phyloP scores from a whole-genome alignment of 2,113 vertebrate species.

The Lagopus leucura region DNA sequence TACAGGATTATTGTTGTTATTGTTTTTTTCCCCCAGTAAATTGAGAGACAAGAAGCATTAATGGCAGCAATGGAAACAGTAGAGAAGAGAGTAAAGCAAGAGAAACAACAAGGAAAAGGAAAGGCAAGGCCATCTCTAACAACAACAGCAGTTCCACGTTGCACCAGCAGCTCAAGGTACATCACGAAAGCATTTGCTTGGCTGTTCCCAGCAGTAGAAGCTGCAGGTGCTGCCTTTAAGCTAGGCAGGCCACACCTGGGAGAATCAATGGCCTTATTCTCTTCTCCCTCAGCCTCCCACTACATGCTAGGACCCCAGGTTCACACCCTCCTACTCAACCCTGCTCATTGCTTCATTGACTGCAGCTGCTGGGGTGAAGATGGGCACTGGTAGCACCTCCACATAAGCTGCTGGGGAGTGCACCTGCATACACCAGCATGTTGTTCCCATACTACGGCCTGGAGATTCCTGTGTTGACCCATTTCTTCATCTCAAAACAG shows the following conservation, averaged over 20 bases:
- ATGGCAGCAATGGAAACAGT: not conserved
- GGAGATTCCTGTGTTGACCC: not conserved
- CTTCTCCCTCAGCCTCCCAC: not conserved
- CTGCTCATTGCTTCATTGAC: not conserved
- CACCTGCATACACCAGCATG: too few species aligned
- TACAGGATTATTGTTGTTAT: not conserved
- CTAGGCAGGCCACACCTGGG: not conserved
- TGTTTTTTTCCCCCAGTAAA: not conserved
- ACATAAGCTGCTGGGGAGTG: not conserved
- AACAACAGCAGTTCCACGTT: not conserved
- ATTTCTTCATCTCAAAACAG: not conserved
- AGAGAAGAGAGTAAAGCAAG: not conserved
- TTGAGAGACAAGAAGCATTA: not conserved
- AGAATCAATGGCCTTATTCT: accelerated
- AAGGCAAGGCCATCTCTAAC: not conserved
- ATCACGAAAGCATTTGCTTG: not conserved
- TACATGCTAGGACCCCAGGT: not conserved
- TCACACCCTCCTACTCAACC: not conserved
- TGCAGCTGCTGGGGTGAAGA: not conserved
- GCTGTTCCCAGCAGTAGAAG: not conserved
- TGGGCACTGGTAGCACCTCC: not conserved
- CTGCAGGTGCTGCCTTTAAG: not conserved
- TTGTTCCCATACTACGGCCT: not conserved
- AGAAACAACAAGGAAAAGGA: not conserved
- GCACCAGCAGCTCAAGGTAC: not conserved